Evolutionary conservation across 2,888 invertebrate species (phyloP), one percentile per base, ranked within the genome.

Genomic region (Phymatocera aterrima): DNA sequence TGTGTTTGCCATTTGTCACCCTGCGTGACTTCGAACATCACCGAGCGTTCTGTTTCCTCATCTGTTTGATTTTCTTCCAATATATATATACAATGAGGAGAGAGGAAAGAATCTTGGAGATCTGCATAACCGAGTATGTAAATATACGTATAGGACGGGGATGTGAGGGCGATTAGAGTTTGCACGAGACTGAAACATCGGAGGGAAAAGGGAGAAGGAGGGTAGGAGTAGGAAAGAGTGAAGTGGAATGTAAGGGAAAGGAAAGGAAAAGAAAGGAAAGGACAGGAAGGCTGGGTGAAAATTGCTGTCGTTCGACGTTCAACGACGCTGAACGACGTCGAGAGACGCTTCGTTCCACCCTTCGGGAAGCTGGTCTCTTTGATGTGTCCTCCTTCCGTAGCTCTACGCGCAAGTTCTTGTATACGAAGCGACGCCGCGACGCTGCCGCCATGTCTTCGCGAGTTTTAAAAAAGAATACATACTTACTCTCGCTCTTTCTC

Each of bases 231-330:
- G 60, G 28, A 31, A 28, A 28, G 65, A 40, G 65, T 10, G 37
- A 40, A 40, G 65, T n/a, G n/a, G 43, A 4, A 5, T 18, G 72
- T n/a, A 60, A 78, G 18, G 60, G 54, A 40, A 46, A 40, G 57
- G 64, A 75, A 37, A 72, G 77, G n/a, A n/a, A n/a, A n/a, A n/a
- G 43, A 4, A 5, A 31, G 72, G 28, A 60, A 78, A 31, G 60
- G 54, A 40, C 34, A 40, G 57, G 64, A 75, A 37, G 77, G 77
- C 77, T 77, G 78, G 81, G 80, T 82, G 84, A 83, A 84, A 85
- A 85, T 85, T 85, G 83, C 80, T 80, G 81, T 83, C 83, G 78
- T 78, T 80, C 78, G 64, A 54, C 65, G 80, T 78, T 79, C 57
- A 28, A 70, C 61, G 72, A 61, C 68, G 70, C 78, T 64, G 74